Evolutionary conservation across 2,113 vertebrate species (phyloP), one percentile per base, ranked within the genome.

Genomic region (Misgurnus anguillicaudatus): DNA sequence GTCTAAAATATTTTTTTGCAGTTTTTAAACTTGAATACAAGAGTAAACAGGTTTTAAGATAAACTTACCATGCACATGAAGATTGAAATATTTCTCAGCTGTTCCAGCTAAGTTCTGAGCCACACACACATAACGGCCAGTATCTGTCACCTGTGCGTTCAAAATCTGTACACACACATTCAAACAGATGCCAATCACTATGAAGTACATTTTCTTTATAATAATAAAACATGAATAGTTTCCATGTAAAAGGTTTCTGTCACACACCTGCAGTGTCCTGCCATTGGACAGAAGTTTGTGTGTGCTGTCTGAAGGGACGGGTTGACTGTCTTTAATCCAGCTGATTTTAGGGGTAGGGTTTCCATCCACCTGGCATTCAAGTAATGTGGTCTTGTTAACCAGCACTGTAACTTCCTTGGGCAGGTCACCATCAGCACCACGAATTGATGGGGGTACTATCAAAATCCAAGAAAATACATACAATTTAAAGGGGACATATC

Each of bases 41-140:
- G 24, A 1, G 24, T 31, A 31, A 55, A 55, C 5, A 55, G 55
- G 36, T 38, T 14, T 11, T 10, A 3, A 55, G n/a, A 63, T 19
- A 45, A 58, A 83, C 95, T 94, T 87, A 99, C 98, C 91, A 0
- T 98, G 94, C 82, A 99, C 94, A 48, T 98, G 95, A 57, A 99
- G 91, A 85, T 98, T 96, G 82, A 98, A 98, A 42, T 91, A 91
- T 79, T 98, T 99, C 79, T 97, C 96, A 79, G 95, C 91, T 76
- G 90, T 96, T 83, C 98, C 98, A 16, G 96, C 98, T 66, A 88
- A 73, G 57, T 98, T 99, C 86, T 95, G 94, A 60, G 94, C 94
- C 67, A 94, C 47, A 80, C 97, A 99, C 81, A 92, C 64, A 0
- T 97, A 99, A 9, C 95, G 95, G 0, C 97, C 96, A 0, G 95